Evolutionary conservation across 2,113 vertebrate species (phyloP).

Genomic region (Arizona elegans): DNA sequence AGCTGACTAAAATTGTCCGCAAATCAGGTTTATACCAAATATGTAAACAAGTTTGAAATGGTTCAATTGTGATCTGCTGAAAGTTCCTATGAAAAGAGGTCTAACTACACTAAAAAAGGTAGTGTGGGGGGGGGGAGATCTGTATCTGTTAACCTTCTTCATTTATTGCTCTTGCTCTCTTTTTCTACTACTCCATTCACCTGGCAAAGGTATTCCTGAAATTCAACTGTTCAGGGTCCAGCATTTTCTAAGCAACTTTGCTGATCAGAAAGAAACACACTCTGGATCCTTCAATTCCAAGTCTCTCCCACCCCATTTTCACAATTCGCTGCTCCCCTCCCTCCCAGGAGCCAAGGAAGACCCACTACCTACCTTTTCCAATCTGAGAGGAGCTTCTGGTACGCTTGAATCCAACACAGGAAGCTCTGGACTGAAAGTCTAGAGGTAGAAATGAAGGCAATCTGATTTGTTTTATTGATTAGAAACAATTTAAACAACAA

Average conservation of each 20-base stretch:
- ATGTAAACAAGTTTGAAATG: neutral
- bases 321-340: neutral
- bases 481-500: neutral
- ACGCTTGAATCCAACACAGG: constrained; percentile 50
- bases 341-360: neutral
- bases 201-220: neutral
- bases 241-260: neutral
- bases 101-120: neutral
- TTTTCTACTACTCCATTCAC: neutral
- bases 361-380: constrained; percentile 54
- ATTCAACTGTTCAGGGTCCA: neutral
- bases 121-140: too few species aligned
- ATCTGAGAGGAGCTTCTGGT: constrained; percentile 43
- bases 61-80: neutral
- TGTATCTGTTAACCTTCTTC: neutral
- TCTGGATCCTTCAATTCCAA: neutral
- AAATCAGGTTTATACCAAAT: neutral
- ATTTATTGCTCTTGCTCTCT: neutral
- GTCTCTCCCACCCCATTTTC: neutral
- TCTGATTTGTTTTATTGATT: neutral
- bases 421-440: constrained; percentile 59
- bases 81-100: too few species aligned
- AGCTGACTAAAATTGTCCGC: neutral
- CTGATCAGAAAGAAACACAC: neutral
- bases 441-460: constrained; percentile 38